These are phyloP conservation scores for Dendrocincla tyrannina DNA, from an alignment of 2,797 vertebrate species.

Conservation along the genomic window DNA sequence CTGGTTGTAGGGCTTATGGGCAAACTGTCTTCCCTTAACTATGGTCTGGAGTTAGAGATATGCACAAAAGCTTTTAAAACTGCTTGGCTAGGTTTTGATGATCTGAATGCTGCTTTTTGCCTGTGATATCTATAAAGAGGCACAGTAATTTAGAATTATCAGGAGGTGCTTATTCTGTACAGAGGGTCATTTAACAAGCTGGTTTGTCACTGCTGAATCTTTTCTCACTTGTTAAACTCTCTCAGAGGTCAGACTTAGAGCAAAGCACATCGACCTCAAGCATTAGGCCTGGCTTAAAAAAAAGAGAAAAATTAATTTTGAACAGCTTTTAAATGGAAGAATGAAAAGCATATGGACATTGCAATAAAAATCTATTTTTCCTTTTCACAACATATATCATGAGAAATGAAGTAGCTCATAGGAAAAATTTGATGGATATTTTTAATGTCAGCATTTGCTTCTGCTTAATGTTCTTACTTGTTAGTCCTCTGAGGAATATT, in stretches of 20 bases:
- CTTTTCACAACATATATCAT: neutral
- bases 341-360: neutral
- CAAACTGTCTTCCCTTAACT: neutral
- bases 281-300: neutral
- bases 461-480: neutral
- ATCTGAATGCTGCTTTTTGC: neutral
- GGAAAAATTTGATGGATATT: neutral
- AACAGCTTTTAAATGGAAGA: neutral
- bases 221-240: neutral
- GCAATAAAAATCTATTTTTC: neutral
- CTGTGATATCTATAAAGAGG: neutral
- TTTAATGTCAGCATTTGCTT: neutral
- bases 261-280: neutral
- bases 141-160: neutral
- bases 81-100: neutral
- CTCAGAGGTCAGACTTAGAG: neutral
- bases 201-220: neutral
- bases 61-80: neutral
- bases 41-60: neutral
- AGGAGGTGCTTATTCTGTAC: neutral
- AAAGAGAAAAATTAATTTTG: neutral
- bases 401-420: neutral
- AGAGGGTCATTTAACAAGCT: neutral
- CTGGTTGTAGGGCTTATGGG: neutral
- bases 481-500: neutral